Conservation (phyloP, 1,140 invertebrate genomes). For the Caenorhabditis latens region DNA sequence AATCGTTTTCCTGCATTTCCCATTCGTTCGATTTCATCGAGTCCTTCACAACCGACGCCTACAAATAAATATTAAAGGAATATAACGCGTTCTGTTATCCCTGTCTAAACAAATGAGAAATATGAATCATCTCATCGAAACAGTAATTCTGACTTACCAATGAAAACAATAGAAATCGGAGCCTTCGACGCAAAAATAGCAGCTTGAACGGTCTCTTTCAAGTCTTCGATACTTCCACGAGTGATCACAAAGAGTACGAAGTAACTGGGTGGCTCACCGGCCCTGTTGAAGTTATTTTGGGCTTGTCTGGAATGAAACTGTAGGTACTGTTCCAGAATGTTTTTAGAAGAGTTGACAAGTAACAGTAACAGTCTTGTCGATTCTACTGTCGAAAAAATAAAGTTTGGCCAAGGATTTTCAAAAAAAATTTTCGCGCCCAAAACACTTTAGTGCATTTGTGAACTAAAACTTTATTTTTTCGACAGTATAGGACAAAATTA, state of each 20-base stretch:
- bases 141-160: slow-evolving; percentile 65
- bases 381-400: too few species aligned
- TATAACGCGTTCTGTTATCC: too few species aligned
- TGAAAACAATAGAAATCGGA: slow-evolving; percentile 74
- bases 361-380: too few species aligned
- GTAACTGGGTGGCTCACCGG: slow-evolving; percentile 61
- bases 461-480: too few species aligned
- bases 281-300: slow-evolving; percentile 66
- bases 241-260: slow-evolving; percentile 72
- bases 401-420: too few species aligned
- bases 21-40: slow-evolving; percentile 69
- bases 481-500: too few species aligned
- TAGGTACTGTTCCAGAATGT: too few species aligned
- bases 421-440: too few species aligned
- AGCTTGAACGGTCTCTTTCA: slow-evolving; percentile 74
- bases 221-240: slow-evolving; percentile 73
- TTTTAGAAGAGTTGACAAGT: too few species aligned
- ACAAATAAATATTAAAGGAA: not conserved
- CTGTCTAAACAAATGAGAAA: too few species aligned
- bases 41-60: slow-evolving; percentile 58
- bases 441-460: too few species aligned
- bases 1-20: slow-evolving; percentile 73
- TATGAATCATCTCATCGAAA: too few species aligned
- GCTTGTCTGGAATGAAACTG: not conserved
- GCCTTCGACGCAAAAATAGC: slow-evolving; percentile 74